Percentiles rank a stretch among this genome's conserved stretches.
phyloP scores from a whole-genome alignment of 2,888 invertebrate genomes.

The Xestobium rufovillosum region DNA sequence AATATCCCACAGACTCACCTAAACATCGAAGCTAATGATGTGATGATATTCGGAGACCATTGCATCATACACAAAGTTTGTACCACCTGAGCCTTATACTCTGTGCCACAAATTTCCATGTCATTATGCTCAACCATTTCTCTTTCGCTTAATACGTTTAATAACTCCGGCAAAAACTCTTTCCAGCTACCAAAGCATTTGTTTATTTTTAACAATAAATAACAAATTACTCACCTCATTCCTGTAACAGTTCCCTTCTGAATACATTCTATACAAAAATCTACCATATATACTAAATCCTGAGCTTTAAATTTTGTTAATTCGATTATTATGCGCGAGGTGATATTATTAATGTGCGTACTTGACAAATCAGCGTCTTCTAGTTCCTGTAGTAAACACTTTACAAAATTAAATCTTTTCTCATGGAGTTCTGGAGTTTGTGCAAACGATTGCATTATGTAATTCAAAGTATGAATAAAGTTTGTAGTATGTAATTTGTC shows the following conservation, averaged over 20 bases:
- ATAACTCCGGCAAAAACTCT: conserved; percentile 56
- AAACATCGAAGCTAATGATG: conserved; percentile 61
- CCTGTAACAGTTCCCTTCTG: conserved; percentile 46
- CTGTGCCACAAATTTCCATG: conserved; percentile 49
- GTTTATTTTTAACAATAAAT: too few species aligned
- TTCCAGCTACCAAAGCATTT: too few species aligned
- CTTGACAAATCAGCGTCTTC: conserved; percentile 29
- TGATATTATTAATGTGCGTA: conserved; percentile 43
- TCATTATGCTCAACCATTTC: conserved; percentile 51
- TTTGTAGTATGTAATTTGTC: conserved; percentile 25
- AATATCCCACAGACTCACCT: too few species aligned
- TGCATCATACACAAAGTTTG: conserved; percentile 52
- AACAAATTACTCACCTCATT: conserved; percentile 43
- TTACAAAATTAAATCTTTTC: conserved; percentile 31
- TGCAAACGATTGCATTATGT: conserved; percentile 32
- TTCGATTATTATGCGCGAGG: conserved; percentile 46
- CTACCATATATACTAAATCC: conserved; percentile 50
- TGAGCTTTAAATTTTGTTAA: conserved; percentile 46
- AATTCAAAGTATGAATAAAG: conserved; percentile 34
- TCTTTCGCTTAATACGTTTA: conserved; percentile 49
- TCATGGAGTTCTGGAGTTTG: conserved; percentile 29
- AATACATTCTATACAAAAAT: conserved; percentile 50
- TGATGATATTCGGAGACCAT: conserved; percentile 53
- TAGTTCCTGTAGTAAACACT: conserved; percentile 31
- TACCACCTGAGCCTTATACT: conserved; percentile 55